These are phyloP conservation scores for Pollenia angustigena DNA, from an alignment of 2,888 invertebrate genomes.

Conservation along the genomic window DNA sequence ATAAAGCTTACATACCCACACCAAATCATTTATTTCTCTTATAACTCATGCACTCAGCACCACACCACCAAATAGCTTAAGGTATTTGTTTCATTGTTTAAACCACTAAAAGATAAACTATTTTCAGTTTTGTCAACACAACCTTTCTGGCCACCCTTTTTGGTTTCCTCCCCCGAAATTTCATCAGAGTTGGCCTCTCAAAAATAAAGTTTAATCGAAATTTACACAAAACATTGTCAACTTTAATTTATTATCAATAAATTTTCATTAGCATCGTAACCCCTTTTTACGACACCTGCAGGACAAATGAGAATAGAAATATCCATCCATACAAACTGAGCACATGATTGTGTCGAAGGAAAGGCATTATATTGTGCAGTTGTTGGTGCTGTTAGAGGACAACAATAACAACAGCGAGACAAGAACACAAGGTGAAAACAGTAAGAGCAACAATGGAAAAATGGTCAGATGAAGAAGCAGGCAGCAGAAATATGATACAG, in stretches of 20 bases:
- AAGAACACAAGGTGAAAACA: constrained; percentile 2
- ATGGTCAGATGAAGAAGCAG: background rate
- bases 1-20: constrained; percentile 4
- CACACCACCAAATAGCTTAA: background rate
- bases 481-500: too few relatives aligned
- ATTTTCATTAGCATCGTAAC: constrained; percentile 82
- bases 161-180: background rate
- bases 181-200: constrained; percentile 4
- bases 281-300: constrained; percentile 73
- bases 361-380: constrained; percentile 1
- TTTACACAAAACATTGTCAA: constrained; percentile 75
- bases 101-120: constrained; percentile 55
- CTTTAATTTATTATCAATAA: constrained; percentile 82
- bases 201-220: constrained; percentile 65
- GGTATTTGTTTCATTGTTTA: constrained; percentile 35
- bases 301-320: constrained; percentile 65
- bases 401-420: constrained; percentile 33
- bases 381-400: background rate
- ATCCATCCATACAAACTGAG: constrained; percentile 41
- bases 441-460: background rate
- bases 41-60: background rate
- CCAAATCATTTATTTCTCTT: background rate
- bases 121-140: constrained; percentile 28
- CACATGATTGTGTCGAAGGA: constrained; percentile 46
- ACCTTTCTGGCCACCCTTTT: background rate